Conservation (phyloP, 2,113 vertebrate species). For the Tonatia bakeri region DNA sequence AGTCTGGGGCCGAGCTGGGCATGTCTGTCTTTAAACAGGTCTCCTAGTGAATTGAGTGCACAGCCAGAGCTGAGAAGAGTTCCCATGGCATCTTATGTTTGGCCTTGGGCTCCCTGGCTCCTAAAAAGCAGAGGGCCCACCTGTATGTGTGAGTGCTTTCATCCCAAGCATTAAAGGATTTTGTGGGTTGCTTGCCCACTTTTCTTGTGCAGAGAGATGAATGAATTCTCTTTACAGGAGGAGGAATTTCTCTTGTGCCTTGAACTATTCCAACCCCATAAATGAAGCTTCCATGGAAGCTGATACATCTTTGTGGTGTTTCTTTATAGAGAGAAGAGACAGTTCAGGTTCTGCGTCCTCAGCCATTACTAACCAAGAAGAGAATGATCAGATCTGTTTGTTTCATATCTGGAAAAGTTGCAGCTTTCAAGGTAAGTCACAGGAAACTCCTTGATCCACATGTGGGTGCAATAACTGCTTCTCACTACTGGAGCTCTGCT, state of each 20-base stretch:
- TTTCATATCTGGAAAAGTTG: slow-evolving; percentile 86
- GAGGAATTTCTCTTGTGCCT: neutral
- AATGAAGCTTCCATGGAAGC: neutral
- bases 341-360: slow-evolving; percentile 27
- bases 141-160: neutral
- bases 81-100: neutral
- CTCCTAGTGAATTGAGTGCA: neutral
- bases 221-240: neutral
- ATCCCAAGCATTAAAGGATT: neutral
- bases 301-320: neutral
- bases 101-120: neutral
- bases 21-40: neutral
- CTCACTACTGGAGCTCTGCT: neutral
- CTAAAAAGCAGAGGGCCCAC: neutral
- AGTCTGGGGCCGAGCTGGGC: neutral
- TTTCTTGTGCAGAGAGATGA: neutral
- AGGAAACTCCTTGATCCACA: neutral
- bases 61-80: neutral
- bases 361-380: slow-evolving; percentile 68
- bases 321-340: slow-evolving; percentile 72
- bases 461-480: neutral
- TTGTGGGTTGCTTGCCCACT: neutral
- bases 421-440: slow-evolving; percentile 87
- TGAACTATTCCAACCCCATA: neutral
- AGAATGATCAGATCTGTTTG: slow-evolving; percentile 90